Conservation (phyloP, 35 echinoderm and acorn worm species). For the Apostichopus parvimensis region DNA sequence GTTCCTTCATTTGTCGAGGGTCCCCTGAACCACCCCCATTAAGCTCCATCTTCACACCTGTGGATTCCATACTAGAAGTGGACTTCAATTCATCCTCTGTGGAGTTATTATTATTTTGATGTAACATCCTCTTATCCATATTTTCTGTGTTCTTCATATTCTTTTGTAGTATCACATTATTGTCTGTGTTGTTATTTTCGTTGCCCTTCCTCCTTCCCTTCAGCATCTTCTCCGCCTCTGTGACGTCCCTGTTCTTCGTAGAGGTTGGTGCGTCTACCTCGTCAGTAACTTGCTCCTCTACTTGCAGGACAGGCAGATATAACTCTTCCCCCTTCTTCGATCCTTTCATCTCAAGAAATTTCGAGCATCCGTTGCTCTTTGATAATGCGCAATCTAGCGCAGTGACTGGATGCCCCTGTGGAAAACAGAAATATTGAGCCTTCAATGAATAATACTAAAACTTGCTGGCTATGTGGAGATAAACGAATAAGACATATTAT, state of each 20-base stretch:
- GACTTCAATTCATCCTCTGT: not conserved
- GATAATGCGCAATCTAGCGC: slow-evolving; percentile 4
- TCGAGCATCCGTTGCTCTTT: not conserved
- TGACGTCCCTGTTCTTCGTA: not conserved
- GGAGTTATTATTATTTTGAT: slow-evolving; percentile 42
- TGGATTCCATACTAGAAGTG: not conserved
- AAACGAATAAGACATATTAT: too few relatives aligned
- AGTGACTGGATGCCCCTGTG: slow-evolving; percentile 29
- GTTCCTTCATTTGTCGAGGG: not conserved
- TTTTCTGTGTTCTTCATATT: not conserved
- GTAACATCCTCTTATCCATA: not conserved
- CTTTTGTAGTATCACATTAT: not conserved
- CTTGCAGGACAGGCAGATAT: slow-evolving; percentile 33
- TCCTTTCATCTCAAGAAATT: not conserved
- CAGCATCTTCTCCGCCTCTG: not conserved
- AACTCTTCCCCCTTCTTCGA: slow-evolving; percentile 25
- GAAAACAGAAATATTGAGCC: not conserved
- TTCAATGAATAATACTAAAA: too few relatives aligned
- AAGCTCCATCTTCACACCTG: not conserved
- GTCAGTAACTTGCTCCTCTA: slow-evolving; percentile 17
- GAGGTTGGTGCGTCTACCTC: not conserved
- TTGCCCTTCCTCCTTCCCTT: not conserved
- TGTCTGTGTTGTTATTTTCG: not conserved
- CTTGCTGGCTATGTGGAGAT: too few relatives aligned
- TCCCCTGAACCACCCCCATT: not conserved